Percentiles rank a stretch among this genome's conserved stretches.
These are phyloP conservation scores for Pycnonotus jocosus DNA, from an alignment of 2,113 vertebrate species.

Conservation along the genomic window DNA sequence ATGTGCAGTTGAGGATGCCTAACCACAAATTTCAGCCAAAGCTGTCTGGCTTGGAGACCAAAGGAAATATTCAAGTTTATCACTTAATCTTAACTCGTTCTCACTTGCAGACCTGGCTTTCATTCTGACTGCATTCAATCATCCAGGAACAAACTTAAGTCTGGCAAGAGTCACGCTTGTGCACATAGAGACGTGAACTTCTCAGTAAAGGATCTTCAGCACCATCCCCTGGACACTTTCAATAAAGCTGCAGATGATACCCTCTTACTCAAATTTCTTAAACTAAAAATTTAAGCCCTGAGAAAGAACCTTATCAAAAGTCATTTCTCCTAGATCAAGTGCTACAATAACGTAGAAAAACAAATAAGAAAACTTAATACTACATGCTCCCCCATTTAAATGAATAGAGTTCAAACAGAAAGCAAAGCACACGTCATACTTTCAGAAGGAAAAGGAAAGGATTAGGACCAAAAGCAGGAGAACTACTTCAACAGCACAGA, in stretches of 20 bases:
- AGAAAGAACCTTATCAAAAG: background rate
- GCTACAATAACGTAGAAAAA: background rate
- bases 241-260: background rate
- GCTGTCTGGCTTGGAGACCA: background rate
- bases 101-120: background rate
- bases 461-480: background rate
- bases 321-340: background rate
- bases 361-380: background rate
- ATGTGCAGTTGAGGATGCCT: background rate
- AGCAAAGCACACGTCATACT: background rate
- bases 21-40: background rate
- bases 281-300: background rate
- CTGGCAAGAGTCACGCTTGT: background rate
- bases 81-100: background rate
- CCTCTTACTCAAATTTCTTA: background rate
- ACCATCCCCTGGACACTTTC: background rate
- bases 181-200: background rate
- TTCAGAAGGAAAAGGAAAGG: background rate
- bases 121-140: background rate
- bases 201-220: background rate
- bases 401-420: background rate
- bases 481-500: background rate
- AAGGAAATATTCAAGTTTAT: background rate
- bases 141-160: background rate
- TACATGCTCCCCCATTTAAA: background rate